Evolutionary conservation across 2,113 vertebrate species (phyloP).

Genomic region (Microtus montanus): DNA sequence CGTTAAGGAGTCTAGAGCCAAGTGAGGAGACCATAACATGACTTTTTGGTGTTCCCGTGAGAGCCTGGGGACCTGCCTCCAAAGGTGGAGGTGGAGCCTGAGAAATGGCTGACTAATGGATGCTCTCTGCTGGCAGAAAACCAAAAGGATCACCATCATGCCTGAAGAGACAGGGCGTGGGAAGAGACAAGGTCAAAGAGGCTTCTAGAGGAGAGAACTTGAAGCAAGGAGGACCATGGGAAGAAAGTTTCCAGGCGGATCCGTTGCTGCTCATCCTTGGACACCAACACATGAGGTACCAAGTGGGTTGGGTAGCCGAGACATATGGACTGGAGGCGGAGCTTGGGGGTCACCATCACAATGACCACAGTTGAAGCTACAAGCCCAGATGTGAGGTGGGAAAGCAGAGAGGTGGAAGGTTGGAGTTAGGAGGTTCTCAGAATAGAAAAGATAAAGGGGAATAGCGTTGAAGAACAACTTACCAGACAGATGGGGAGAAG

Average conservation of each 20-base stretch:
- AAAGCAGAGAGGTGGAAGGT: neutral
- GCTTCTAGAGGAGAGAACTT: neutral
- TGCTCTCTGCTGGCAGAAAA: neutral
- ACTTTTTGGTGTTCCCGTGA: too few relatives aligned
- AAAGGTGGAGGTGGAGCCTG: too few relatives aligned
- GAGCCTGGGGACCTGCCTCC: neutral
- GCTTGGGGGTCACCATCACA: neutral
- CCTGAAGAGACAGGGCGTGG: neutral
- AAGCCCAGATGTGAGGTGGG: rapidly evolving
- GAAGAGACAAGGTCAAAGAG: neutral
- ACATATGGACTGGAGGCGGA: neutral
- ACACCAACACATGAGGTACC: rapidly evolving
- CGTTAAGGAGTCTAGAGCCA: neutral
- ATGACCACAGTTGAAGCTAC: neutral
- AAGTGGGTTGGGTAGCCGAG: neutral
- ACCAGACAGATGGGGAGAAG: neutral
- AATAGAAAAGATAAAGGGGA: neutral
- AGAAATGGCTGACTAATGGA: neutral
- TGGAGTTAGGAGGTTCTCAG: neutral
- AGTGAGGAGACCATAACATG: neutral
- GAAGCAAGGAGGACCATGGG: neutral
- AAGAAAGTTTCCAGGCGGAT: neutral
- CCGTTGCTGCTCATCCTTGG: neutral
- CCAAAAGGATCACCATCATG: neutral
- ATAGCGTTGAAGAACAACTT: neutral